Percentiles rank a stretch among this genome's conserved stretches.
These are phyloP conservation scores for Cossypha polioptera DNA, from an alignment of 2,797 vertebrate species.

Conservation along the genomic window DNA sequence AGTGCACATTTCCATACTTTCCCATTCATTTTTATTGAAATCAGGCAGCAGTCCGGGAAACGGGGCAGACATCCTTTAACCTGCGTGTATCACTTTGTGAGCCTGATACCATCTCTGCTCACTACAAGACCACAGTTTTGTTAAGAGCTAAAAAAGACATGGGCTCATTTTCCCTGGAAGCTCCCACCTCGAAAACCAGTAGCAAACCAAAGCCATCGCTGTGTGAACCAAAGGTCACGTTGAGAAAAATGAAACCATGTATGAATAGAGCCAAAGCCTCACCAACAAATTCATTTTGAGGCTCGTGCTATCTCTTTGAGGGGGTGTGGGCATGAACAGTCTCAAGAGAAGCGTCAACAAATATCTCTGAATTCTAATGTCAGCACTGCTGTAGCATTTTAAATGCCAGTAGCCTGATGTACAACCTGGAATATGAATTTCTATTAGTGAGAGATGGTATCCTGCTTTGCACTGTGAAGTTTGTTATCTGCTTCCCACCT, in stretches of 20 bases:
- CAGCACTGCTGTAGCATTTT: background rate
- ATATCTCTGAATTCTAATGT: slow-evolving; percentile 66
- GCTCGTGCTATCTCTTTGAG: slow-evolving; percentile 39
- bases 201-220: slow-evolving; percentile 15
- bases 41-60: slow-evolving; percentile 13
- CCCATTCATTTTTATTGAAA: slow-evolving; percentile 61
- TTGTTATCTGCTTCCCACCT: slow-evolving; percentile 41
- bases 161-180: slow-evolving; percentile 56
- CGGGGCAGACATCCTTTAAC: slow-evolving; percentile 67
- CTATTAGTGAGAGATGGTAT: slow-evolving; percentile 27
- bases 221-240: slow-evolving; percentile 53
- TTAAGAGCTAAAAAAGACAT: slow-evolving; percentile 66
- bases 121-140: slow-evolving; percentile 69
- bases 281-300: slow-evolving; percentile 53
- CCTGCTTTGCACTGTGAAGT: slow-evolving; percentile 9
- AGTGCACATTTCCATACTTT: slow-evolving; percentile 43
- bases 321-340: background rate
- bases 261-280: slow-evolving; percentile 53
- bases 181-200: slow-evolving; percentile 27
- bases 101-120: slow-evolving; percentile 64
- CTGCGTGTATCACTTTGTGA: slow-evolving; percentile 57
- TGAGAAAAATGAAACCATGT: slow-evolving; percentile 65
- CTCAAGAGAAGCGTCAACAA: slow-evolving; percentile 63
- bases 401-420: background rate
- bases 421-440: slow-evolving; percentile 44